Evolutionary conservation across 2,888 invertebrate genomes (phyloP), one percentile per base, ranked within the genome.

Genomic region (Ophraella communa): DNA sequence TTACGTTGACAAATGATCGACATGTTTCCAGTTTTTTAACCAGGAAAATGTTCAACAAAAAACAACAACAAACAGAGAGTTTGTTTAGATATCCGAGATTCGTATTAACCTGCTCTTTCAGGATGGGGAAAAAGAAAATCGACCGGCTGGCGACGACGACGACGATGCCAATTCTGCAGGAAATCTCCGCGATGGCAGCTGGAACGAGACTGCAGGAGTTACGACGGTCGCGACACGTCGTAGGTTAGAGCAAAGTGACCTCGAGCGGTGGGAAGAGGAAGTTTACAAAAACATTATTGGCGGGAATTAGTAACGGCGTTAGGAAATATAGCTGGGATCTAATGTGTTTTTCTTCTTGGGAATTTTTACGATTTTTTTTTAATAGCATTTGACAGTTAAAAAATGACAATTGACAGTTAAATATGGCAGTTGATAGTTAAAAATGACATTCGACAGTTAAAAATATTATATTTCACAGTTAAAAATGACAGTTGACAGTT

Each of bases 231-330:
- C 20, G 66, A 35, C 35, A 51, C 18, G 56, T 49, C 62, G 59
- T 55, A 56, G 51, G 59, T 42, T 52, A 27, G 49, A 14, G 14
- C 27, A 49, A 5, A 18, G 65, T 69, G 70, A 65, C 70, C 66
- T 66, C 71, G 67, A 35, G 56, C 71, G 68, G 63, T 20, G 57
- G 65, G 71, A 47, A 57, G 57, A 53, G 45, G 27, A 57, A 52
- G 33, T 52, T 55, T 51, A 20, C 11, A 14, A 14, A 27, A 20
- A 17, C n/a, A n/a, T 1, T 51, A 18, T 20, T 14, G 51, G 51
- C 51, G 51, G 21, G 24, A 20, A 4, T 27, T 27, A n/a, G n/a
- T n/a, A n/a, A n/a, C n/a, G n/a, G n/a, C n/a, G n/a, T n/a, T n/a
- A n/a, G n/a, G n/a, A n/a, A n/a, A n/a, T n/a, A n/a, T n/a, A n/a